Percentiles rank a stretch among this genome's conserved stretches.
Evolutionary conservation across 30 jellyfish, hydroid and myxozoan species (phyloP).

Genomic region (Clytia hemisphaerica): DNA sequence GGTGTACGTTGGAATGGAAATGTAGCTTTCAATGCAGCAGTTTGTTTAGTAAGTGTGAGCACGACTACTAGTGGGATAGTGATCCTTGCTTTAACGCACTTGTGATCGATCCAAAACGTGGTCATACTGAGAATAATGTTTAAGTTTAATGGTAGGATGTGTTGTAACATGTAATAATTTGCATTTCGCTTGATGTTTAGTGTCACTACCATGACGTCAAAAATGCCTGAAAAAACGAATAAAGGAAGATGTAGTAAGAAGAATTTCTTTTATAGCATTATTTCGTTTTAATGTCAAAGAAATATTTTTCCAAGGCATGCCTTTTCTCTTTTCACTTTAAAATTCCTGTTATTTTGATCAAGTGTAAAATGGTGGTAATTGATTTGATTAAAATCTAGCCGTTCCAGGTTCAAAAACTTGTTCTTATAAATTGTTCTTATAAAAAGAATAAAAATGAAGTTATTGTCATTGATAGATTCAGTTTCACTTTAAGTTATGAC

Average conservation of each 20-base stretch:
- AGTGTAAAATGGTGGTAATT: no score
- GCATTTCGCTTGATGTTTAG: neutral
- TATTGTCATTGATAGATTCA: no score
- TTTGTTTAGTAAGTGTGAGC: constrained; percentile 7
- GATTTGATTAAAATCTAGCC: no score
- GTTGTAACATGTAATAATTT: neutral
- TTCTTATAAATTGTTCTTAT: no score
- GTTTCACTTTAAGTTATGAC: no score
- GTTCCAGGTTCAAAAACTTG: no score
- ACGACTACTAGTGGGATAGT: neutral
- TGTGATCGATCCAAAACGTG: constrained; percentile 20
- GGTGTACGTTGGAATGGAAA: neutral
- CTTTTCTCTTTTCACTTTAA: no score
- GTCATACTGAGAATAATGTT: constrained; percentile 12
- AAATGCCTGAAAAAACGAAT: constrained; percentile 1
- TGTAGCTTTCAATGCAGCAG: neutral
- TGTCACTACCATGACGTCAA: neutral
- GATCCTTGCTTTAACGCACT: neutral
- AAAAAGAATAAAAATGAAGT: no score
- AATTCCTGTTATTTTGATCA: no score
- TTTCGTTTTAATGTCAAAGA: neutral
- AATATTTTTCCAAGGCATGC: no score
- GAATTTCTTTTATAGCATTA: neutral
- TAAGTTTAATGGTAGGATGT: neutral
- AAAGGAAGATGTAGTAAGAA: neutral